Evolutionary conservation across 1,140 invertebrate species (phyloP).

Genomic region (Homalodisca vitripennis): DNA sequence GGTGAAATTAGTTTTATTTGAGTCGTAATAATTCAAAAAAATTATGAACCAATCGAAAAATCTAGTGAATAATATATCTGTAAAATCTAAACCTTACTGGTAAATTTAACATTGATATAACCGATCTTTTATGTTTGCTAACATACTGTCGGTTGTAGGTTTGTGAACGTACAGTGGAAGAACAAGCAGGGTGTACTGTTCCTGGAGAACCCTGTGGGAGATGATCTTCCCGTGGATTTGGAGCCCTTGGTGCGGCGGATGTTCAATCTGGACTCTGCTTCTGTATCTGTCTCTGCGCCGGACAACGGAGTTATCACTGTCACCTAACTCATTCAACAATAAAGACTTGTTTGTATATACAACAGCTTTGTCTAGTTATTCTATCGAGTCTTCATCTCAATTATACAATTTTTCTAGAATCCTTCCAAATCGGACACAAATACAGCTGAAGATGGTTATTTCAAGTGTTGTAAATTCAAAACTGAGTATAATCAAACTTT

Average conservation of each 20-base stretch:
- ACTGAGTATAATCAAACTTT: no score
- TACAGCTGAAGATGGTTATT: no score
- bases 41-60: background rate
- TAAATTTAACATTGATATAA: background rate
- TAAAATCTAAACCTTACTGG: background rate
- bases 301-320: conserved; percentile 9
- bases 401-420: no score
- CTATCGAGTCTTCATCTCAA: no score
- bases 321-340: no score
- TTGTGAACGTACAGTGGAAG: conserved; percentile 11
- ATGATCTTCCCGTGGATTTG: background rate
- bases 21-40: background rate
- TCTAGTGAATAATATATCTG: background rate
- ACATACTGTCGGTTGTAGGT: background rate
- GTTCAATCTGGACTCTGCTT: background rate
- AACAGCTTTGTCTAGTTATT: no score
- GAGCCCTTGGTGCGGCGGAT: background rate
- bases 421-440: no score
- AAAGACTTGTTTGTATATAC: no score
- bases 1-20: background rate
- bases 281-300: background rate
- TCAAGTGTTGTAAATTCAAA: no score
- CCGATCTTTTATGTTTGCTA: background rate
- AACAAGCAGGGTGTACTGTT: conserved; percentile 6
- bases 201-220: conserved; percentile 11